phyloP scores from a whole-genome alignment of 2,888 invertebrate species.

The Perithous albicinctus region DNA sequence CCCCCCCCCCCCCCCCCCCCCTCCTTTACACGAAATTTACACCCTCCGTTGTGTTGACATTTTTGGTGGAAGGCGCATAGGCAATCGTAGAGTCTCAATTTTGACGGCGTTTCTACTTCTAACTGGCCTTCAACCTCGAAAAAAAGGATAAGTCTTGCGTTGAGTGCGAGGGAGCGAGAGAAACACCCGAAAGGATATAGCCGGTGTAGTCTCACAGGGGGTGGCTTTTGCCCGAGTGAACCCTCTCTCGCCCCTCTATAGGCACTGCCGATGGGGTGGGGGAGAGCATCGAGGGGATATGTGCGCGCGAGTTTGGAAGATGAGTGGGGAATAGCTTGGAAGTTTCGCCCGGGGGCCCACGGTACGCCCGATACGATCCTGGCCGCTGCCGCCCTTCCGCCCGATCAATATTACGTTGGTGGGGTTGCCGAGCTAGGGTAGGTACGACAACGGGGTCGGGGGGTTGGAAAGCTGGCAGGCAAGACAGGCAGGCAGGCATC shows the following conservation, averaged over 20 bases:
- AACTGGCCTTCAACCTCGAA: constrained; percentile 7
- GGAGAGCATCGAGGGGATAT: neutral
- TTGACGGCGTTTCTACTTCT: neutral
- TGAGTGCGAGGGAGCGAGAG: constrained; percentile 9
- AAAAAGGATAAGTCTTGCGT: neutral
- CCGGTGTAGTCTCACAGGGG: constrained; percentile 34
- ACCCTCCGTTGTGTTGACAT: neutral
- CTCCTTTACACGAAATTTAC: neutral
- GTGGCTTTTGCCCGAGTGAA: constrained; percentile 75
- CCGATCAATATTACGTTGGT: constrained; percentile 84
- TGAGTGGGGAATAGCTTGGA: constrained; percentile 16
- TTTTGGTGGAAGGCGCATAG: neutral
- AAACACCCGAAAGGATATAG: constrained; percentile 45
- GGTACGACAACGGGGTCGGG: constrained; percentile 73
- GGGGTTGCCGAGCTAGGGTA: constrained; percentile 79
- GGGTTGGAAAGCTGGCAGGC: constrained; percentile 59
- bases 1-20: neutral
- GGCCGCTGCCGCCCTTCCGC: constrained; percentile 84
- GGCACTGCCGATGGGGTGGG: neutral
- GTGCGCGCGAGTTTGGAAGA: constrained; percentile 7
- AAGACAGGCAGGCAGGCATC: constrained; percentile 44
- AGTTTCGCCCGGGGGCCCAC: constrained; percentile 70
- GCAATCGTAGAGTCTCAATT: constrained; percentile 4
- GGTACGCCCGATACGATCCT: constrained; percentile 77
- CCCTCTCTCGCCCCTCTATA: constrained; percentile 51